A percentile compares a stretch with the other conserved stretches of the same genome.
Evolutionary conservation across 2,113 vertebrate species (phyloP).

Genomic region (Callipepla californica): DNA sequence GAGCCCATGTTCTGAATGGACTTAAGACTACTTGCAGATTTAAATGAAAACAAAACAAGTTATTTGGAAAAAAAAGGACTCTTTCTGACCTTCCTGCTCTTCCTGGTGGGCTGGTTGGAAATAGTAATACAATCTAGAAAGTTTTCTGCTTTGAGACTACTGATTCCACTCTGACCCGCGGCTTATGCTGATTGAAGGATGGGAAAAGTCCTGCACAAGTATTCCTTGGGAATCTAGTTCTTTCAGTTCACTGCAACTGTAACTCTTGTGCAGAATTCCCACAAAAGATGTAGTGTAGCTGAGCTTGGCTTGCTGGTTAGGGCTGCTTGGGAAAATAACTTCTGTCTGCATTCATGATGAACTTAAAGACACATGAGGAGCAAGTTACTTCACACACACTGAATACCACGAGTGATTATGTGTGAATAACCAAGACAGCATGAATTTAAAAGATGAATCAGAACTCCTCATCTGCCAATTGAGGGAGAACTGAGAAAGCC

Average conservation of each 20-base stretch:
- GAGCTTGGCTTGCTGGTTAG: not conserved
- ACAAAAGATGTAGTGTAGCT: not conserved
- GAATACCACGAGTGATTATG: not conserved
- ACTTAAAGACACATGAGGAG: not conserved
- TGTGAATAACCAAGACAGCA: slow-evolving; percentile 20
- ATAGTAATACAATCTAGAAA: not conserved
- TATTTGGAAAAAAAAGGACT: not conserved
- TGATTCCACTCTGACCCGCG: slow-evolving; percentile 24
- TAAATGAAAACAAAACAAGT: slow-evolving; percentile 35
- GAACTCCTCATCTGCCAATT: slow-evolving; percentile 14
- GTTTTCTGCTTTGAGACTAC: slow-evolving; percentile 3
- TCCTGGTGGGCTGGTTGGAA: slow-evolving; percentile 43
- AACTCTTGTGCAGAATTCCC: slow-evolving; percentile 20
- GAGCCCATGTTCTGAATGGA: slow-evolving; percentile 40
- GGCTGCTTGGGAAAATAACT: not conserved
- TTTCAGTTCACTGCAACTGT: slow-evolving; percentile 2
- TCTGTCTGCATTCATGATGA: not conserved
- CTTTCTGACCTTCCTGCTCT: slow-evolving; percentile 31
- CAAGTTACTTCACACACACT: not conserved
- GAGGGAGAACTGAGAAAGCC: not conserved
- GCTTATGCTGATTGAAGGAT: slow-evolving; percentile 3
- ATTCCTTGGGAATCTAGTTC: slow-evolving; percentile 40
- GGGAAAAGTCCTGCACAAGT: slow-evolving; percentile 7
- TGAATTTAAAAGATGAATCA: slow-evolving; percentile 28
- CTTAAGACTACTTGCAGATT: not conserved